These are phyloP conservation scores for Diplosoma virens DNA, from an alignment of 23 tunicate genomes.

Conservation along the genomic window DNA sequence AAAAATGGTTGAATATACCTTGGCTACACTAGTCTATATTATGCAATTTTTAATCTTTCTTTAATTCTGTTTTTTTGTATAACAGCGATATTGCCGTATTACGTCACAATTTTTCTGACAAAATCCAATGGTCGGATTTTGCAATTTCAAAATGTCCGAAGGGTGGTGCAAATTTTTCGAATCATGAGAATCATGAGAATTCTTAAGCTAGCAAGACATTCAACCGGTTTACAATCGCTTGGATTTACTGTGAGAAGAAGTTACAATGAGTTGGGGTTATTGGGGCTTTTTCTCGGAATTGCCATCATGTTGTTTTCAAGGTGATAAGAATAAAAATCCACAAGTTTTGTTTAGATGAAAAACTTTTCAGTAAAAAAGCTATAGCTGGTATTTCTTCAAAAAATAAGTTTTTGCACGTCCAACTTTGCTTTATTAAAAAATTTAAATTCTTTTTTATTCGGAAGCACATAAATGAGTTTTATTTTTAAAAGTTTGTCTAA, in stretches of 20 bases:
- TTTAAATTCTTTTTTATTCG: too few relatives aligned
- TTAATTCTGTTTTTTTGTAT: slow-evolving; percentile 17
- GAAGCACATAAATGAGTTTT: too few relatives aligned
- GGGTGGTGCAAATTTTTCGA: slow-evolving; percentile 94
- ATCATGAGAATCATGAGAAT: slow-evolving; percentile 99
- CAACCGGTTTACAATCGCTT: slow-evolving; percentile 94
- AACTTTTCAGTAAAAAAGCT: too few relatives aligned
- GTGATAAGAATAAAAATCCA: slow-evolving; percentile 26
- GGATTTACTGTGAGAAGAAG: slow-evolving; percentile 90
- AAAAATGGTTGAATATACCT: neutral
- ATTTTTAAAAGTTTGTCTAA: too few relatives aligned
- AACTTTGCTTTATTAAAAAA: too few relatives aligned
- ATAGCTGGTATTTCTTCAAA: too few relatives aligned
- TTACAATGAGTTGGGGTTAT: slow-evolving; percentile 91
- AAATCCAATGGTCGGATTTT: slow-evolving; percentile 80
- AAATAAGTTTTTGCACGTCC: too few relatives aligned
- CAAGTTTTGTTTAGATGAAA: too few relatives aligned
- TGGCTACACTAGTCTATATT: neutral
- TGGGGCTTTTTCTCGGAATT: slow-evolving; percentile 81
- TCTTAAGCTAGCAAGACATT: slow-evolving; percentile 93
- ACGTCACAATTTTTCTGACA: slow-evolving; percentile 92
- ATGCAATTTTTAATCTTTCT: neutral
- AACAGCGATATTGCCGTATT: slow-evolving; percentile 94
- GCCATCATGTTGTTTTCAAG: slow-evolving; percentile 96
- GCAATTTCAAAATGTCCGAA: slow-evolving; percentile 92